A percentile compares a stretch with the other conserved stretches of the same genome.
Evolutionary conservation across 2,797 vertebrate genomes (phyloP).

Genomic region (Chrosomus eos): DNA sequence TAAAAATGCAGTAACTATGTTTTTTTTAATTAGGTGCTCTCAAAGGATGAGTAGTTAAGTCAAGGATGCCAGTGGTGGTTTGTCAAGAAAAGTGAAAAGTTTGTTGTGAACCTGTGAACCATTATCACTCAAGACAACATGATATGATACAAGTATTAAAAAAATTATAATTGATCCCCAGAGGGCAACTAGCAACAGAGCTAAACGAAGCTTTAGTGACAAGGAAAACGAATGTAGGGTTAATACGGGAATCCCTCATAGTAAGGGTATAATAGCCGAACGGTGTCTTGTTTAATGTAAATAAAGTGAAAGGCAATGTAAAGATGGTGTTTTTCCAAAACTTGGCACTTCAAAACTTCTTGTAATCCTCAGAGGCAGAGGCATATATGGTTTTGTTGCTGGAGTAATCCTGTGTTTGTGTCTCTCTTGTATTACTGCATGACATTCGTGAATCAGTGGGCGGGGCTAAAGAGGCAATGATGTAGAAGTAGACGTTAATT

Average conservation of each 20-base stretch:
- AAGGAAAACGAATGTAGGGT: not conserved
- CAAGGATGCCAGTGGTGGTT: not conserved
- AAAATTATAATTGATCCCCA: not conserved
- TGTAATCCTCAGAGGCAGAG: too few species aligned
- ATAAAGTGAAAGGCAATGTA: too few species aligned
- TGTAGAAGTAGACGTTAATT: not conserved
- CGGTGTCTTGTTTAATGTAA: too few species aligned
- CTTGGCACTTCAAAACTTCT: too few species aligned
- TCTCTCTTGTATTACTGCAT: too few species aligned
- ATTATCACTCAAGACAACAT: not conserved
- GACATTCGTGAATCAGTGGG: too few species aligned
- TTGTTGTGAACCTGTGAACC: not conserved
- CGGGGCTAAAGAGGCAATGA: too few species aligned
- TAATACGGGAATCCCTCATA: too few species aligned
- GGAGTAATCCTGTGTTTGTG: too few species aligned
- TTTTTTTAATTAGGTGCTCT: constrained; percentile 27
- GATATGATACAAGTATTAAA: not conserved
- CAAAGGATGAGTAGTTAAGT: constrained; percentile 1
- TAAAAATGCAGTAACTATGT: constrained; percentile 1
- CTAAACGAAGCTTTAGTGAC: not conserved
- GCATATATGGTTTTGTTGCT: too few species aligned
- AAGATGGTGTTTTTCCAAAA: too few species aligned
- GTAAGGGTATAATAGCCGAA: too few species aligned
- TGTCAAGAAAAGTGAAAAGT: constrained; percentile 2
- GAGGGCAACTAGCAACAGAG: not conserved